phyloP scores from a whole-genome alignment of 2,113 vertebrate genomes.

The Formicarius rufipectus region DNA sequence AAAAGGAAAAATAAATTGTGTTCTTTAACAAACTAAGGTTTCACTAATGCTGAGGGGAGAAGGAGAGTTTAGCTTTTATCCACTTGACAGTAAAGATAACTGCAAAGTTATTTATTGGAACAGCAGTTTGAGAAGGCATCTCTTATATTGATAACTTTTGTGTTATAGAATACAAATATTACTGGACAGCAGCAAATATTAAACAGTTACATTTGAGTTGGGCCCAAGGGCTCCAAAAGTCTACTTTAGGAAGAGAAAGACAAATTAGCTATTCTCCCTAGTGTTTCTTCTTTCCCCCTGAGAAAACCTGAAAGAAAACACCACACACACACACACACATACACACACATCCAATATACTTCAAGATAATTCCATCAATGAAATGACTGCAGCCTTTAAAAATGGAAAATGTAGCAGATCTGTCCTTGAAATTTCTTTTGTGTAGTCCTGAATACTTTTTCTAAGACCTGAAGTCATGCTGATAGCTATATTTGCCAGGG shows the following conservation, averaged over 20 bases:
- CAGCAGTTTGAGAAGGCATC: background rate
- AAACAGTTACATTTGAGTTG: background rate
- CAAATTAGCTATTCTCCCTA: background rate
- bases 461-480: background rate
- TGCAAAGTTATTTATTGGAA: background rate
- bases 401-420: background rate
- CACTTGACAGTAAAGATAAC: background rate
- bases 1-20: background rate
- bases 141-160: background rate
- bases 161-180: background rate
- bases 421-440: background rate
- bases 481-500: background rate
- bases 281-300: background rate
- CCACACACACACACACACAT: background rate
- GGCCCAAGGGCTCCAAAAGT: background rate
- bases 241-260: background rate
- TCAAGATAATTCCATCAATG: background rate
- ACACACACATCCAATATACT: background rate
- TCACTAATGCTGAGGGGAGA: background rate
- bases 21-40: background rate
- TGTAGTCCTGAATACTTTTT: background rate
- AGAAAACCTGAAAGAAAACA: background rate
- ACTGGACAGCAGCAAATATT: background rate
- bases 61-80: background rate
- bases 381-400: background rate